Evolutionary conservation across 2,888 invertebrate species (phyloP).

Genomic region (Plagiodera versicolora): DNA sequence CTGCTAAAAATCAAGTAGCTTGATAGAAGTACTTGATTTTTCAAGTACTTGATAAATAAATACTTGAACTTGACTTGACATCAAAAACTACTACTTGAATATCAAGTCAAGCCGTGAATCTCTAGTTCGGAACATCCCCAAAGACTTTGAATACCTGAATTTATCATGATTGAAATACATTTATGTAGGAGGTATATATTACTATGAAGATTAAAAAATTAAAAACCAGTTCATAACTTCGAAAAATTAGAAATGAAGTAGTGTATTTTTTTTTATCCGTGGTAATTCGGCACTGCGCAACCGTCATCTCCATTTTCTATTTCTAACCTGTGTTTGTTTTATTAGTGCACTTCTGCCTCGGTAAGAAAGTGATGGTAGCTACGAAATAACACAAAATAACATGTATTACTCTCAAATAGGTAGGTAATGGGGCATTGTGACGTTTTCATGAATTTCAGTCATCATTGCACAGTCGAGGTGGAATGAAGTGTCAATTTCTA

Average conservation of each 20-base stretch:
- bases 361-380: background rate
- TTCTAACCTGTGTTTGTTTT: background rate
- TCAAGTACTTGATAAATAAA: too few relatives aligned
- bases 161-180: conserved; percentile 3
- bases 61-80: too few relatives aligned
- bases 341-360: background rate
- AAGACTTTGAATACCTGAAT: background rate
- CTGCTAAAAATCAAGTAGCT: too few relatives aligned
- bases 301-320: background rate
- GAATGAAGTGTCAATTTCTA: too few relatives aligned
- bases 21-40: too few relatives aligned
- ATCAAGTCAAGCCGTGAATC: background rate
- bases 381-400: too few relatives aligned
- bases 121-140: conserved; percentile 9
- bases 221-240: background rate
- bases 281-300: conserved; percentile 2
- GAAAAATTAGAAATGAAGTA: conserved; percentile 4
- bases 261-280: background rate
- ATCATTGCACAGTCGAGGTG: too few relatives aligned
- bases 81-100: too few relatives aligned
- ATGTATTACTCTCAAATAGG: background rate
- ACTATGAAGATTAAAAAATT: background rate
- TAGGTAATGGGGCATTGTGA: background rate
- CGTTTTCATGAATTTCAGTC: background rate
- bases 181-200: background rate